phyloP scores from a whole-genome alignment of 2,113 vertebrate species.

The Diphyllodes magnificus region DNA sequence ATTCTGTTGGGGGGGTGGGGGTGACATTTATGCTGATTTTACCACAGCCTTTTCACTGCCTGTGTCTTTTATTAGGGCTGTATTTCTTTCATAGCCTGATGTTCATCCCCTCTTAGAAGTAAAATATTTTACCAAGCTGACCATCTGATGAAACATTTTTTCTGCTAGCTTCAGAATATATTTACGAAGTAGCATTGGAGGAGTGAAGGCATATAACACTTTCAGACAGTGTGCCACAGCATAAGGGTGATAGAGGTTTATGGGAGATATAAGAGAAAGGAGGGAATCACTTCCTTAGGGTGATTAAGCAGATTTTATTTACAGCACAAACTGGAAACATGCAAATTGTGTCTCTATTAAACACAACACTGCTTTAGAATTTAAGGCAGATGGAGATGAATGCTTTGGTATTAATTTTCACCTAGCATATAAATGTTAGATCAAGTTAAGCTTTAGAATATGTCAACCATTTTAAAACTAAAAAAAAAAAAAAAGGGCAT shows the following conservation, averaged over 20 bases:
- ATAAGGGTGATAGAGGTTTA: conserved; percentile 40
- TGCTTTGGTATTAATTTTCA: conserved; percentile 4
- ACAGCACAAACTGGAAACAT: conserved; percentile 23
- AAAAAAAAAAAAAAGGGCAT: neutral
- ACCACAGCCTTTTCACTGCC: conserved; percentile 50
- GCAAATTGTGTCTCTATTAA: conserved; percentile 26
- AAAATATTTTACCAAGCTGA: conserved; percentile 65
- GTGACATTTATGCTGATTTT: conserved; percentile 62
- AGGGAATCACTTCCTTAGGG: neutral
- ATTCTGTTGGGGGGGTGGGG: conserved; percentile 28
- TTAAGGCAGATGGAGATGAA: conserved; percentile 7
- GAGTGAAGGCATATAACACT: conserved; percentile 44
- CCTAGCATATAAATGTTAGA: neutral
- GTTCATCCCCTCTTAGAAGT: conserved; percentile 51
- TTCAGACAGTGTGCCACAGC: neutral
- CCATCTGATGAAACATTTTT: conserved; percentile 58
- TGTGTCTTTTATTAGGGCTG: conserved; percentile 45
- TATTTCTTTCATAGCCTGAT: conserved; percentile 53
- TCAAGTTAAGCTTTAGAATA: neutral
- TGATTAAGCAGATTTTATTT: conserved; percentile 56
- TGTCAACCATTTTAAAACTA: neutral
- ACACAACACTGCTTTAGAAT: neutral
- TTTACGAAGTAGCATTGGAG: conserved; percentile 17
- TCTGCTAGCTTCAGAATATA: conserved; percentile 43
- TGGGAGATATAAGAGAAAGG: neutral